Conservation (phyloP, 2,888 invertebrate genomes). For the Megamerina dolium region DNA sequence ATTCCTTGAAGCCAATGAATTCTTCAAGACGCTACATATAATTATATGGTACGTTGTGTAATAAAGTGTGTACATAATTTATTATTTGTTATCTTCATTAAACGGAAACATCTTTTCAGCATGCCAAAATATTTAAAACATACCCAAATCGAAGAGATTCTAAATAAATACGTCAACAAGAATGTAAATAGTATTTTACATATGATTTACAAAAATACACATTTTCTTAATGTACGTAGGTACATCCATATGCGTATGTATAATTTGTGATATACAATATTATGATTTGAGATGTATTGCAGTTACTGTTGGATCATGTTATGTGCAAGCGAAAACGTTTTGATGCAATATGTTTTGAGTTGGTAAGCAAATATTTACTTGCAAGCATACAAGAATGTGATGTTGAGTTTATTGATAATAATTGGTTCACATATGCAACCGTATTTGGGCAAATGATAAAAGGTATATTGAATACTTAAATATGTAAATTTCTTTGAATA, state of each 20-base stretch:
- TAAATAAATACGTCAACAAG: conserved; percentile 20
- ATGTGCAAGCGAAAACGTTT: not conserved
- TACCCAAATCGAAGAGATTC: conserved; percentile 8
- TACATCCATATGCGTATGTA: not conserved
- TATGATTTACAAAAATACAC: conserved; percentile 21
- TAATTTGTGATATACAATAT: not conserved
- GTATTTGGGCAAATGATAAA: conserved; percentile 24
- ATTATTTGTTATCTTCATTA: not conserved
- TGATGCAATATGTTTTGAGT: conserved; percentile 7
- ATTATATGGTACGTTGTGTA: conserved; percentile 21
- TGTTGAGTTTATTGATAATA: conserved; percentile 8
- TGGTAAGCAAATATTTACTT: conserved; percentile 22
- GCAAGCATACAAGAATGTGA: conserved; percentile 12
- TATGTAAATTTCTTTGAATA: not conserved
- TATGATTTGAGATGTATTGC: not conserved
- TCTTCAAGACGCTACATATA: conserved; percentile 16
- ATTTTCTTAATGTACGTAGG: conserved; percentile 22
- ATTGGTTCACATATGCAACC: conserved; percentile 10
- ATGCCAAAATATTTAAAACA: conserved; percentile 5
- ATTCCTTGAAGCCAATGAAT: conserved; percentile 16
- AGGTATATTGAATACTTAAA: conserved; percentile 17
- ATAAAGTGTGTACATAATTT: no score
- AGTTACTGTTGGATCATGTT: conserved; percentile 19
- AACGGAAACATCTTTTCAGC: conserved; percentile 14
- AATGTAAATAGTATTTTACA: conserved; percentile 18